A percentile compares a stretch with the other conserved stretches of the same genome.
These are phyloP conservation scores for Drosophila hamatofila DNA, from an alignment of 2,888 invertebrate genomes.

Conservation along the genomic window DNA sequence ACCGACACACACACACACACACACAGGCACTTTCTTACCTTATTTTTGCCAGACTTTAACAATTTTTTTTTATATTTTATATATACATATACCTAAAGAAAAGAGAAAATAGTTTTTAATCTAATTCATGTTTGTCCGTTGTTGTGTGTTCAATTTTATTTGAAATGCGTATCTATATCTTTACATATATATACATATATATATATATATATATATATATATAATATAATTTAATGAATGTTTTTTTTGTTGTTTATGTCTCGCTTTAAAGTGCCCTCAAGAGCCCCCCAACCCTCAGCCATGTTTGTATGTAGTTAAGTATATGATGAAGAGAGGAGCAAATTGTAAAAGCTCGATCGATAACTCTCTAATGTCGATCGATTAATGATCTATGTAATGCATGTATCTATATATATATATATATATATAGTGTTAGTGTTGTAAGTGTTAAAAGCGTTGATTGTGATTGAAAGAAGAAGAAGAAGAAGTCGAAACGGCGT, in stretches of 20 bases:
- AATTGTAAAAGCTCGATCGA: constrained; percentile 18
- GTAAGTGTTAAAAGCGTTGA: constrained; percentile 77
- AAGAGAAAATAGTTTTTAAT: background rate
- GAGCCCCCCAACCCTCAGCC: constrained; percentile 13
- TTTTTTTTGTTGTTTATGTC: constrained; percentile 16
- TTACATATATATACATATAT: background rate
- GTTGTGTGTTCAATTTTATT: constrained; percentile 23
- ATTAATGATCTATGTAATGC: constrained; percentile 19
- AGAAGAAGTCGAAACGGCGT: constrained; percentile 38
- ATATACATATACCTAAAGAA: background rate
- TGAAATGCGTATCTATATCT: constrained; percentile 3
- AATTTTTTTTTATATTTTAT: constrained; percentile 2
- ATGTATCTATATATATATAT: constrained; percentile 18
- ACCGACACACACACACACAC: background rate
- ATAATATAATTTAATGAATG: background rate
- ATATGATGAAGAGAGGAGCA: constrained; percentile 10
- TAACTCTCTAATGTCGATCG: background rate
- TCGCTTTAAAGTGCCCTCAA: constrained; percentile 3
- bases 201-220: constrained; percentile 1
- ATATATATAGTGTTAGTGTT: constrained; percentile 59
- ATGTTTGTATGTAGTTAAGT: constrained; percentile 45
- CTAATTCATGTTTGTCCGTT: constrained; percentile 2
- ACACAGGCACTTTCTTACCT: constrained; percentile 33
- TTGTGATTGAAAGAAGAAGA: constrained; percentile 70
- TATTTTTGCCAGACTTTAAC: constrained; percentile 1